Evolutionary conservation across 2,113 vertebrate genomes (phyloP).

Genomic region (Malaclemys terrapin): DNA sequence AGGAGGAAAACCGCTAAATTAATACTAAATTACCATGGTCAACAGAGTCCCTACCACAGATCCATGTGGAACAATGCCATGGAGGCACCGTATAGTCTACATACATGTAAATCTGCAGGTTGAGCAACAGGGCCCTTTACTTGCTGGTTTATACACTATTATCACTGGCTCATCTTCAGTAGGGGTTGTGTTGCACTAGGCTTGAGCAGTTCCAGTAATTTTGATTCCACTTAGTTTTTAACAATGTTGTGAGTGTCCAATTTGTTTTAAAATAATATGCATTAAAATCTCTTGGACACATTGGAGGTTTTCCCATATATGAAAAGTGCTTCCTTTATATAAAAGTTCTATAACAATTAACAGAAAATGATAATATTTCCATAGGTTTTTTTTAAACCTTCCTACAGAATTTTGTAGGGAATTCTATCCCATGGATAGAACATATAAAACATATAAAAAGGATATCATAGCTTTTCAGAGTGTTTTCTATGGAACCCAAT

Average conservation of each 20-base stretch:
- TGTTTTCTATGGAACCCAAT: conserved; percentile 39
- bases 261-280: background rate
- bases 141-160: background rate
- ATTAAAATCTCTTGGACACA: background rate
- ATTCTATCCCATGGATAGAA: conserved; percentile 30
- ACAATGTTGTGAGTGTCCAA: fast-evolving
- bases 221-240: background rate
- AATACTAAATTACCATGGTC: background rate
- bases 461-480: conserved; percentile 21
- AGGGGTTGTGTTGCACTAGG: background rate
- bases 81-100: background rate
- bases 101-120: background rate
- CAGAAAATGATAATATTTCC: conserved; percentile 10
- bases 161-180: background rate
- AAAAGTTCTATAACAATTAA: conserved; percentile 1
- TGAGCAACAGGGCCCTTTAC: background rate
- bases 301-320: background rate
- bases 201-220: background rate
- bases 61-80: background rate
- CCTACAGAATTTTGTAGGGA: background rate
- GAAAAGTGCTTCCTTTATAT: conserved; percentile 17
- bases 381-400: background rate
- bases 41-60: background rate
- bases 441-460: conserved; percentile 26
- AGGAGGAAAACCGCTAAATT: background rate